Evolutionary conservation across 2,113 vertebrate genomes (phyloP).

Genomic region (Lucifuga dentata): DNA sequence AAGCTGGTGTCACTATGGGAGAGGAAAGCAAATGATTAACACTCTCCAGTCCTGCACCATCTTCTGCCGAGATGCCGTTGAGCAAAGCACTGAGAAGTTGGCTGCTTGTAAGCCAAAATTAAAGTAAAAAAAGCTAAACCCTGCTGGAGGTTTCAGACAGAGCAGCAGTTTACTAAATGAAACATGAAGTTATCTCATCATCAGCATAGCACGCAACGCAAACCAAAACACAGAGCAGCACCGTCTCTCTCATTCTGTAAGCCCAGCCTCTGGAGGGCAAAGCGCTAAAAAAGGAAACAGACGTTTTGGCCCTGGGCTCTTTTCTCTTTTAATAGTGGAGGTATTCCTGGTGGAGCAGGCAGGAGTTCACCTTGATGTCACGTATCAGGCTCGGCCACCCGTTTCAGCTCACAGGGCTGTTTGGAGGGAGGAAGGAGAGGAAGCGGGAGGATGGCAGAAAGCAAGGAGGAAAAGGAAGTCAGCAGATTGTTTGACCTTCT

Average conservation of each 20-base stretch:
- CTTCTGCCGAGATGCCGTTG: too few species aligned
- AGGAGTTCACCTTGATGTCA: conserved; percentile 76
- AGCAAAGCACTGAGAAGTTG: background rate
- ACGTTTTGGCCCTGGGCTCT: conserved; percentile 60
- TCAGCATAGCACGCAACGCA: too few species aligned
- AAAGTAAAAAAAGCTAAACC: too few species aligned
- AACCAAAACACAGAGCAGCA: too few species aligned
- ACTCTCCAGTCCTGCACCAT: background rate
- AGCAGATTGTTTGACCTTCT: conserved; percentile 41
- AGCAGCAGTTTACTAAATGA: too few species aligned
- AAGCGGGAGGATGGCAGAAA: background rate
- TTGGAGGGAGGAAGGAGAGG: background rate
- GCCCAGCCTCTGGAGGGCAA: conserved; percentile 48
- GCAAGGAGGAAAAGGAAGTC: background rate
- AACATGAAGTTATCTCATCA: too few species aligned
- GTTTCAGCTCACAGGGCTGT: conserved; percentile 34
- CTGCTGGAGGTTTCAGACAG: too few species aligned
- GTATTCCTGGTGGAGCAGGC: conserved; percentile 63
- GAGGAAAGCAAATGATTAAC: conserved; percentile 6
- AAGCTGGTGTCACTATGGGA: too few species aligned
- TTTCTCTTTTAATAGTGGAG: conserved; percentile 68
- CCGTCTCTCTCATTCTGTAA: conserved; percentile 45
- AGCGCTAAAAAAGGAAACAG: conserved; percentile 62
- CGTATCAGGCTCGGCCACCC: conserved; percentile 29
- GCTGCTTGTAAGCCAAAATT: too few species aligned